Evolutionary conservation across 2,113 vertebrate species (phyloP), one percentile per base, ranked within the genome.

Genomic region (Neogobius melanostomus): DNA sequence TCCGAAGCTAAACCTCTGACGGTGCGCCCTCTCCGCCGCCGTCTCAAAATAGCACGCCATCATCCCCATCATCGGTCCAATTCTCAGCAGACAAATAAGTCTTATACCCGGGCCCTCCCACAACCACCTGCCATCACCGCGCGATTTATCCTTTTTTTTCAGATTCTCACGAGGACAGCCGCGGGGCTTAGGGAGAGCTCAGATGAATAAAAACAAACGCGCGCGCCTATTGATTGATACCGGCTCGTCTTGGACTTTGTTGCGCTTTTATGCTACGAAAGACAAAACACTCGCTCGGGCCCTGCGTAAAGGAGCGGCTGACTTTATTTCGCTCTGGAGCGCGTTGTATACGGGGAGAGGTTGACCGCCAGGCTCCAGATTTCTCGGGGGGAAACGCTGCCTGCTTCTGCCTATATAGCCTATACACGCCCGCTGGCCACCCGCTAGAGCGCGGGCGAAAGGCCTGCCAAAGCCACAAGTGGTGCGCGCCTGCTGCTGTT

Each of bases 91-190:
- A 75, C 57, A 69, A 75, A 66, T 65, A 75, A 82, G 79, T 88
- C 80, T 2, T 21, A 21, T 21, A 21, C 21, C 21, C 83, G 76
- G 81, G 17, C 84, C 83, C 74, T 76, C 76, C 67, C 51, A 44
- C 85, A 81, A 79, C 79, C 89, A 89, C 87, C 84, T 89, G 87
- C 82, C 82, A 86, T 79, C 79, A 45, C 68, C 51, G 8, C 70
- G 68, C 74, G 52, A 68, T 77, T 75, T 36, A 52, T 70, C 21
- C 21, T 21, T 21, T 10, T 54, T 50, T 60, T n/a, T 61, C 50
- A 66, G 66, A 83, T 47, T 68, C 67, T 5, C 15, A 57, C 49
- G 11, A 53, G 16, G 56, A 60, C 6, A 15, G 4, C 11, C 42
- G 12, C 2, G 43, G 28, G 66, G 54, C 45, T 5, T 2, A 21